Percentiles rank a stretch among this genome's conserved stretches.
These are phyloP conservation scores for Apostichopus japonicus DNA, from an alignment of 35 echinoderm and acorn worm species.

Conservation along the genomic window DNA sequence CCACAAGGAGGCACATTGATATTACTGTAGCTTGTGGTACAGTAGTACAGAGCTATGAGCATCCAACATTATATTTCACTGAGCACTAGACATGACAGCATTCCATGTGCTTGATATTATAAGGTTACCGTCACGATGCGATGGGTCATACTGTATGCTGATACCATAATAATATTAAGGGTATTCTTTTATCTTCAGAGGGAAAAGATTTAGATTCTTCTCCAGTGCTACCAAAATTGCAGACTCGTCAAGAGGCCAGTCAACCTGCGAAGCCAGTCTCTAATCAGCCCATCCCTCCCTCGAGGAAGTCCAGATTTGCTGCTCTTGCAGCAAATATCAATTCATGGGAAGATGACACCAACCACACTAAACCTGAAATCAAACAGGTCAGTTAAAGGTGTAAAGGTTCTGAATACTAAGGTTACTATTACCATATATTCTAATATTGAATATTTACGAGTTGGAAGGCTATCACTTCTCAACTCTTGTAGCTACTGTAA, in stretches of 20 bases:
- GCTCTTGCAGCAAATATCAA: conserved; percentile 94
- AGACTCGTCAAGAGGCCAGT: not conserved
- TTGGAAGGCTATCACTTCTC: too few species aligned
- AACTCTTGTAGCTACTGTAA: too few species aligned
- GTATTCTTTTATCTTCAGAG: conserved; percentile 36
- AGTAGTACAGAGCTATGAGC: too few species aligned
- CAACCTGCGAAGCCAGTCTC: not conserved
- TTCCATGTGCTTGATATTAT: too few species aligned
- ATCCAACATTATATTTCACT: too few species aligned
- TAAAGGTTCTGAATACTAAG: not conserved
- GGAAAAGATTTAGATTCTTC: conserved; percentile 71
- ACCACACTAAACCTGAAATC: conserved; percentile 67
- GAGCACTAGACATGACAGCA: too few species aligned
- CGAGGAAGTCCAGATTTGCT: conserved; percentile 81
- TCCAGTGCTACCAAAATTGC: conserved; percentile 62
- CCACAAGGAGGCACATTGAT: too few species aligned
- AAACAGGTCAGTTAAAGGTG: conserved; percentile 18
- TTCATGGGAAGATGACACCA: conserved; percentile 91
- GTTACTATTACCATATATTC: not conserved
- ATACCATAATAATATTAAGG: not conserved
- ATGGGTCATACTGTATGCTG: not conserved
- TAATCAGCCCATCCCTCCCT: conserved; percentile 18
- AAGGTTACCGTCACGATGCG: not conserved
- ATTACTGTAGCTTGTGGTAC: too few species aligned
- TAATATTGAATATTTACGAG: too few species aligned